Conservation (phyloP, 2,113 vertebrate species). For the Cyphomyrus plagiostoma region DNA sequence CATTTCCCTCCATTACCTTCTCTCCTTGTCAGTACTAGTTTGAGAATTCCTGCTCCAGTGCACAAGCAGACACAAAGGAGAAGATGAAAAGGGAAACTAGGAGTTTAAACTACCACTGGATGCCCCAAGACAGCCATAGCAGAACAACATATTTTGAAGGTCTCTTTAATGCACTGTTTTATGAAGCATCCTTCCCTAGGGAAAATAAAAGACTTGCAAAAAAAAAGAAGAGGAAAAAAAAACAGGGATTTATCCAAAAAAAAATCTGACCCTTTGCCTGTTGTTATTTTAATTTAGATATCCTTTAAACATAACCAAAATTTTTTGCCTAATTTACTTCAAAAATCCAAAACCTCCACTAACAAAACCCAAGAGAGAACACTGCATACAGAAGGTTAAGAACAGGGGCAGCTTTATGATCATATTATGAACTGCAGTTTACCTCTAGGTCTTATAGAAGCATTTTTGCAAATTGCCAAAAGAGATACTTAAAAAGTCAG, state of each 20-base stretch:
- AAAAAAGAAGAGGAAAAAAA: neutral
- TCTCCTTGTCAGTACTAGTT: conserved; percentile 1
- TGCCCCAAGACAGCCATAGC: neutral
- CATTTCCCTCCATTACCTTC: neutral
- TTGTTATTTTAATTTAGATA: neutral
- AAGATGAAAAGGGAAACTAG: conserved; percentile 6
- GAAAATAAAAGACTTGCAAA: neutral
- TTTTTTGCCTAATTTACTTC: neutral
- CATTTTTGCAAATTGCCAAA: neutral
- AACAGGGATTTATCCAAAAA: neutral
- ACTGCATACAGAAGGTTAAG: neutral
- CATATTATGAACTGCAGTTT: neutral
- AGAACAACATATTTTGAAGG: neutral
- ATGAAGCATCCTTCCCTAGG: neutral
- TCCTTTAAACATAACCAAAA: neutral
- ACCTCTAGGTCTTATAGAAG: neutral
- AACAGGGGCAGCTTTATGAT: neutral
- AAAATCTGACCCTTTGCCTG: neutral
- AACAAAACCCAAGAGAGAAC: neutral
- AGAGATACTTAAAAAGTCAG: neutral
- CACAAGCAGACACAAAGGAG: neutral
- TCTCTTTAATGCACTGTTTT: neutral
- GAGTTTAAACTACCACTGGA: neutral
- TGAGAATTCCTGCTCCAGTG: neutral
- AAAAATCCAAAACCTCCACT: neutral